These are phyloP conservation scores for Musca vetustissima DNA, from an alignment of 1,140 invertebrate species.

Conservation along the genomic window DNA sequence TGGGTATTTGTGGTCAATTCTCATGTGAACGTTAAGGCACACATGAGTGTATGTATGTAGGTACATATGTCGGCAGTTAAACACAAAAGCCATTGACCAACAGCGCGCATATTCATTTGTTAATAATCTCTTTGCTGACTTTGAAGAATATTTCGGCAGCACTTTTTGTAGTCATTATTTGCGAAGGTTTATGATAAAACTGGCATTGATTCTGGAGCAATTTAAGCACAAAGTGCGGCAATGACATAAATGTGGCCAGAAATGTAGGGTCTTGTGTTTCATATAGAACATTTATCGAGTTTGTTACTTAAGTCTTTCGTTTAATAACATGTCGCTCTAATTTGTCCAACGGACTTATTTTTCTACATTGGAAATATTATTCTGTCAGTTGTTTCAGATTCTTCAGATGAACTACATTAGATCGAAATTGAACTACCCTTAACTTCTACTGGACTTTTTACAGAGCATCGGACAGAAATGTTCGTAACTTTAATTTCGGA, in stretches of 20 bases:
- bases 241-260: background rate
- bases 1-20: background rate
- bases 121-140: slow-evolving; percentile 13
- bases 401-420: too few species aligned
- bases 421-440: too few species aligned
- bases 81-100: slow-evolving; percentile 10
- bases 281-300: background rate
- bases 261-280: too few species aligned
- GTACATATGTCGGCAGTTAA: background rate
- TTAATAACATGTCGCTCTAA: background rate
- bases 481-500: too few species aligned
- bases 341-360: too few species aligned
- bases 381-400: background rate
- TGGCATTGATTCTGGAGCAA: slow-evolving; percentile 19
- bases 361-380: too few species aligned
- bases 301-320: slow-evolving; percentile 13
- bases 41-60: background rate
- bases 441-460: too few species aligned
- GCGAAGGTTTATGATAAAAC: slow-evolving; percentile 13
- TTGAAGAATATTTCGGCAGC: slow-evolving; percentile 3
- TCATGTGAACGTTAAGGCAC: background rate
- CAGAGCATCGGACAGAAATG: too few species aligned
- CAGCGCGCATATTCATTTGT: background rate
- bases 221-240: background rate
- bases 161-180: slow-evolving; percentile 4